phyloP scores from a whole-genome alignment of 2,113 vertebrate species.

The Elephantulus edwardii region DNA sequence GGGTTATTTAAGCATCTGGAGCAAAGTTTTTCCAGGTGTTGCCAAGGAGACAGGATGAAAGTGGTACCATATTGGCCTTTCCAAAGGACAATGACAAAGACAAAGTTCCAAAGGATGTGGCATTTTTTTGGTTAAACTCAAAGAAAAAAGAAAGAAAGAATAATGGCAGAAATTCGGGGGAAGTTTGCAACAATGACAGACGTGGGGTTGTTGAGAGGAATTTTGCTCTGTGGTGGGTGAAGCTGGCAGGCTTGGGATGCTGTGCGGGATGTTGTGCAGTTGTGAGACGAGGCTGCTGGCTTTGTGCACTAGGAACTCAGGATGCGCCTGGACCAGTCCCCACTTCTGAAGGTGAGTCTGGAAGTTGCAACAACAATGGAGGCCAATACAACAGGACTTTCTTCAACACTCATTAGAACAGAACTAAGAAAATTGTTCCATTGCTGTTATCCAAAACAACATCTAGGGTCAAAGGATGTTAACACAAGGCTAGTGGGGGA shows the following conservation, averaged over 20 bases:
- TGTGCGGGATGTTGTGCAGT: neutral
- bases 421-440: neutral
- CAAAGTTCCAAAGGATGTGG: neutral
- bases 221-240: neutral
- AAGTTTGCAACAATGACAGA: neutral
- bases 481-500: neutral
- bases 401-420: neutral
- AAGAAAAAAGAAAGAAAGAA: neutral
- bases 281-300: neutral
- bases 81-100: neutral
- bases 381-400: neutral
- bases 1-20: neutral
- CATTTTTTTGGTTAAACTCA: neutral
- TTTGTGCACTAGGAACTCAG: neutral
- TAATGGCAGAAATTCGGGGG: neutral
- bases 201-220: neutral
- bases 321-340: neutral
- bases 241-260: neutral
- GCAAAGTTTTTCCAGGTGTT: neutral
- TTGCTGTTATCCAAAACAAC: neutral
- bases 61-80: neutral
- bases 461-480: neutral
- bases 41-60: neutral
- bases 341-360: neutral
- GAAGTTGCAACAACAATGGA: neutral